Evolutionary conservation across 2,113 vertebrate genomes (phyloP), one percentile per base, ranked within the genome.

Genomic region (Ictidomys tridecemlineatus): DNA sequence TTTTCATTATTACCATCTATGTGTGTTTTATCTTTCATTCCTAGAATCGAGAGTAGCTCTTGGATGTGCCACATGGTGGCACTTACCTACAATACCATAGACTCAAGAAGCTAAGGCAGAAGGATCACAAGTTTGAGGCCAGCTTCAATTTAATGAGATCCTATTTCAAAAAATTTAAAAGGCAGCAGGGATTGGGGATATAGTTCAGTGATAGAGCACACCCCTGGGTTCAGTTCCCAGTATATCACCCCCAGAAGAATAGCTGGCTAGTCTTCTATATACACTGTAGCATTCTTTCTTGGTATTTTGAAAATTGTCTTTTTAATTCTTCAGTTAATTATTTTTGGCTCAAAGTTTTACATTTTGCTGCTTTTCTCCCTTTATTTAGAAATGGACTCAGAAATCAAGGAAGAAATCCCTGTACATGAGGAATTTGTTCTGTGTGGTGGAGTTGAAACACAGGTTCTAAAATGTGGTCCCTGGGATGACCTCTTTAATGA

Each of bases 391-490:
- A 98, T 97, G 96, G 97, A 91, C 58, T 97, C 95, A 89, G 93
- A 91, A 80, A 76, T 96, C 30, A 97, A 99, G 97, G 98, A 99
- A 51, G 96, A 98, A 89, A 94, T 98, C 67, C 98, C 98, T 5
- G 87, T 98, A 1, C 98, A 97, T 26, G 98, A 99, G 79, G 99
- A 99, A 97, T 99, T 99, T 87, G 94, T 99, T 93, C 98, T 98
- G 74, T 98, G 99, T 39, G 97, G 98, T 53, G 99, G 99, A 98
- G 98, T 97, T 89, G 98, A 98, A 96, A 99, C 99, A 32, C 98
- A 98, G 58, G 97, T 99, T 70, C 58, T 99, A 30, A 99, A 99
- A 76, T 99, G 98, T 92, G 99, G 99, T 8, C 98, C 98, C 11
- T 98, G 98, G 98, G 98, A 97, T 69, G 97, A 99, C 70, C 98